Evolutionary conservation across 2,888 invertebrate species (phyloP), one percentile per base, ranked within the genome.

Genomic region (Latheticus oryzae): DNA sequence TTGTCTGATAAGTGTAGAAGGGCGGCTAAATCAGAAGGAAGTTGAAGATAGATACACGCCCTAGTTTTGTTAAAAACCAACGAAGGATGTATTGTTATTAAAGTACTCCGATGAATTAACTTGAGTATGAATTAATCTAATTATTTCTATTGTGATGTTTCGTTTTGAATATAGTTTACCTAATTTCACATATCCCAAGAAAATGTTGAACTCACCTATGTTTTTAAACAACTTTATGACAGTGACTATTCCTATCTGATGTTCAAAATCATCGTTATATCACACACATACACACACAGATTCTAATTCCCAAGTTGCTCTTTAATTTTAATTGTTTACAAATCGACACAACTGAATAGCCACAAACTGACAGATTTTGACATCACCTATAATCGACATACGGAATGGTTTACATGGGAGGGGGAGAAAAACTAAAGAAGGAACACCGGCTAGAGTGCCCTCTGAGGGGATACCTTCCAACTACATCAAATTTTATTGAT

Each of bases 361-460:
- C 45, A 51, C 40, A 58, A 58, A 61, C 61, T 61, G 61, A 61
- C 61, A 61, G 57, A 58, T 61, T 55, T 61, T 61, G 61, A 61
- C 61, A 60, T 60, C 60, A 60, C n/a, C n/a, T n/a, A n/a, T n/a
- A n/a, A n/a, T 60, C 60, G 60, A 56, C 60, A 43, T 56, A 56
- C 55, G 21, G 38, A 58, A 58, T 35, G 30, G 28, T 47, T 33
- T 26, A 12, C 15, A 13, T 30, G 32, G 33, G 43, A 43, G 53
- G 53, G n/a, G 53, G 53, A 40, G 19, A 32, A 8, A 5, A 15
- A 24, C 7, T 11, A 26, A 19, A 16, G 15, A 24, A 24, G 12
- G 5, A 17, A n/a, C n/a, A n/a, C n/a, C n/a, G n/a, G n/a, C n/a
- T n/a, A n/a, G 13, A n/a, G 2, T 23, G 60, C 1, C 47, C 43